phyloP scores from a whole-genome alignment of 1,140 invertebrate genomes.

The Nixonia krombeini region DNA sequence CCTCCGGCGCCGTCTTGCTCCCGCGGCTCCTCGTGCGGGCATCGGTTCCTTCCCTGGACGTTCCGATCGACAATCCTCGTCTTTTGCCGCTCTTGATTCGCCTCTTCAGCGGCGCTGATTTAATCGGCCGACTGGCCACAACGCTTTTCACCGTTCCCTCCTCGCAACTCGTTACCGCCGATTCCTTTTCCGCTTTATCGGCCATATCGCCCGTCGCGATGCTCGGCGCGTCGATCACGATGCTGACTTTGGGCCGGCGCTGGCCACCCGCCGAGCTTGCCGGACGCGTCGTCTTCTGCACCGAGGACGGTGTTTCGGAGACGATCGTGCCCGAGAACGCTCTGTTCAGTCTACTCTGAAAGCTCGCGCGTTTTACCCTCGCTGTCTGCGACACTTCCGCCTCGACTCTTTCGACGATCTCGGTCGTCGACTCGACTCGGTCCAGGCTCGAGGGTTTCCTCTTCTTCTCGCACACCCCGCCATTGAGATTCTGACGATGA shows the following conservation, averaged over 20 bases:
- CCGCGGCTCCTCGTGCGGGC: slow-evolving; percentile 22
- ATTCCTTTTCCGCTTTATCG: slow-evolving; percentile 27
- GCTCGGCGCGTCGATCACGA: slow-evolving; percentile 53
- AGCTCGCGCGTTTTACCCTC: slow-evolving; percentile 58
- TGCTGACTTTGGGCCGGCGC: slow-evolving; percentile 49
- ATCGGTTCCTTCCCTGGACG: slow-evolving; percentile 39
- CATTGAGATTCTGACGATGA: slow-evolving; percentile 8
- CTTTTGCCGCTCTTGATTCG: slow-evolving; percentile 57
- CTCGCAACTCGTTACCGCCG: slow-evolving; percentile 14
- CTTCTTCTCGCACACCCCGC: neutral
- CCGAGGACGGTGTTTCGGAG: neutral
- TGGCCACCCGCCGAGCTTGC: slow-evolving; percentile 60
- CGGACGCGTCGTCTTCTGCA: slow-evolving; percentile 43
- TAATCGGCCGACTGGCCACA: slow-evolving; percentile 49
- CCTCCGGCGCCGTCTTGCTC: slow-evolving; percentile 20
- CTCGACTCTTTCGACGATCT: no score
- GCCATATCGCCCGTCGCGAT: slow-evolving; percentile 8
- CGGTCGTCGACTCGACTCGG: no score
- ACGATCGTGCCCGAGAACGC: slow-evolving; percentile 48
- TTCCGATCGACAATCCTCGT: slow-evolving; percentile 28
- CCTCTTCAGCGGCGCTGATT: slow-evolving; percentile 60
- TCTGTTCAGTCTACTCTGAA: slow-evolving; percentile 57
- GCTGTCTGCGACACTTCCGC: slow-evolving; percentile 42
- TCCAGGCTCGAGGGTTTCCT: neutral
- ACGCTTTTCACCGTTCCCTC: slow-evolving; percentile 21